Evolutionary conservation across 2,113 vertebrate genomes (phyloP).

Genomic region (Montifringilla adamsi): DNA sequence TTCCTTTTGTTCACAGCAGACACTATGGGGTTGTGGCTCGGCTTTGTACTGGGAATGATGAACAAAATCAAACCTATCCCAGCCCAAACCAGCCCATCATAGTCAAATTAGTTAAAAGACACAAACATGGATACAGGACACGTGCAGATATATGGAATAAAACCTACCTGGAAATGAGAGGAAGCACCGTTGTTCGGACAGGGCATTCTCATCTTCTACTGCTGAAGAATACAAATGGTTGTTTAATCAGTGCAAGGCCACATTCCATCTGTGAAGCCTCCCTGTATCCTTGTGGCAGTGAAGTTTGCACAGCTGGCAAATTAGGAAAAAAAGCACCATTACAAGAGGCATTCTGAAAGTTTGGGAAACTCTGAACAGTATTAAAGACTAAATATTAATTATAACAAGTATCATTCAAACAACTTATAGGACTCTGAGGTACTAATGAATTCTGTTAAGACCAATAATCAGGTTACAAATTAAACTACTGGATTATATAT

Average conservation of each 20-base stretch:
- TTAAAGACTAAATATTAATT: slow-evolving; percentile 65
- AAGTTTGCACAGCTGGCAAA: slow-evolving; percentile 19
- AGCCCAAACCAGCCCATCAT: neutral
- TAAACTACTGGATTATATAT: slow-evolving; percentile 10
- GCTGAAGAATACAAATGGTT: neutral
- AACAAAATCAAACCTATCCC: neutral
- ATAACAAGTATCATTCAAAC: slow-evolving; percentile 47
- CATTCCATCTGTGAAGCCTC: neutral
- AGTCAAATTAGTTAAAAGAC: neutral
- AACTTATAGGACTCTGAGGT: slow-evolving; percentile 22
- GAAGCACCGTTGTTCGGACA: neutral
- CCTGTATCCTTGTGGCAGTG: neutral
- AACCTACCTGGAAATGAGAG: neutral
- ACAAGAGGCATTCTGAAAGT: slow-evolving; percentile 31
- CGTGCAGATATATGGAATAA: neutral
- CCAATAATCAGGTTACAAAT: slow-evolving; percentile 55
- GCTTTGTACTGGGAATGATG: neutral
- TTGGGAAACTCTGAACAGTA: slow-evolving; percentile 2
- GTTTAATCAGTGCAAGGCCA: neutral
- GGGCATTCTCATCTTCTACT: neutral
- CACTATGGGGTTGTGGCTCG: accelerated
- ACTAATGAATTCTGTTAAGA: slow-evolving; percentile 51
- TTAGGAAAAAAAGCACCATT: neutral
- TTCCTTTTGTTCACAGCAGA: neutral
- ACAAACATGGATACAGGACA: neutral